Evolutionary conservation across 1,140 invertebrate genomes (phyloP).

Genomic region (Drosophila bifasciata): DNA sequence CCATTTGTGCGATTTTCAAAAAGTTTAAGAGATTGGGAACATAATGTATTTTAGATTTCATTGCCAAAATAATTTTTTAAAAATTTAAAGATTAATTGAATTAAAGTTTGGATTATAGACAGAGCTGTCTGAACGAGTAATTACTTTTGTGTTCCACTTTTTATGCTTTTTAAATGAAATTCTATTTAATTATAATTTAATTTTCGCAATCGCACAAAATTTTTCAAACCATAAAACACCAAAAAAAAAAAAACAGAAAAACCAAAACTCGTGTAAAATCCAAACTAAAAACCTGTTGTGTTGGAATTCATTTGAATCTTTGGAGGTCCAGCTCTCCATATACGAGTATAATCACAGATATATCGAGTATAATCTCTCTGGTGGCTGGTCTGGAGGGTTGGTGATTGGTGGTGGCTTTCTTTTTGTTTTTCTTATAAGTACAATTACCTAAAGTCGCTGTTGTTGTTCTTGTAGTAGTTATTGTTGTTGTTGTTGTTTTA

Average conservation of each 20-base stretch:
- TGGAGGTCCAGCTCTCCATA: constrained; percentile 15
- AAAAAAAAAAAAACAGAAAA: neutral
- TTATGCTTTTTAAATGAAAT: no score
- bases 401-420: constrained; percentile 16
- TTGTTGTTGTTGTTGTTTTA: neutral
- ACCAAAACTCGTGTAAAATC: constrained; percentile 21
- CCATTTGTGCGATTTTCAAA: no score
- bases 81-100: no score
- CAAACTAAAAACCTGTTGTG: constrained; percentile 15
- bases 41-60: no score
- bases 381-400: constrained; percentile 12
- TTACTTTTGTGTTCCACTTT: no score
- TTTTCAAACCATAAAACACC: no score
- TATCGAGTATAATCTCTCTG: constrained; percentile 27
- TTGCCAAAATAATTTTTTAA: no score
- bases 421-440: constrained; percentile 30
- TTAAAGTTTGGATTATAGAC: no score
- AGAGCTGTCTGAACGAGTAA: no score
- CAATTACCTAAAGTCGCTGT: constrained; percentile 65
- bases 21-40: no score
- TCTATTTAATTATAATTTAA: neutral
- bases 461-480: neutral
- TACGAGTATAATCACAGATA: constrained; percentile 1
- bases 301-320: constrained; percentile 27
- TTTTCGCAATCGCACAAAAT: constrained; percentile 9